These are phyloP conservation scores for Pangasius djambal DNA, from an alignment of 2,797 vertebrate species.

Conservation along the genomic window DNA sequence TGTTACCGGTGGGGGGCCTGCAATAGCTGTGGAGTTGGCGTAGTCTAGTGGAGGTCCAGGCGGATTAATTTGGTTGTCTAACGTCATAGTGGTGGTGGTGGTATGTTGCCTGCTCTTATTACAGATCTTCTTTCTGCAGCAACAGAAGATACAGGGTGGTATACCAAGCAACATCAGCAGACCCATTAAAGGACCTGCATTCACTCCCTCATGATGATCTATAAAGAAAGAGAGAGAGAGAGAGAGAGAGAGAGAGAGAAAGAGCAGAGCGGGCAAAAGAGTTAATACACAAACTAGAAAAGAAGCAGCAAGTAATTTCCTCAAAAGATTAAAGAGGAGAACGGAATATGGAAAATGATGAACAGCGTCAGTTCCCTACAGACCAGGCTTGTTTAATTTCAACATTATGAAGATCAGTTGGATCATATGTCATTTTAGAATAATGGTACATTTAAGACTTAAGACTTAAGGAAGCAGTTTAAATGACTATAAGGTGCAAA, in stretches of 20 bases:
- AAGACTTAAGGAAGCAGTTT: not conserved
- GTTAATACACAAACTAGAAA: not conserved
- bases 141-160: slow-evolving; percentile 71
- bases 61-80: slow-evolving; percentile 37
- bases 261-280: not conserved
- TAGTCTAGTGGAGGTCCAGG: slow-evolving; percentile 58
- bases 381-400: not conserved
- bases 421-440: not conserved
- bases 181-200: slow-evolving; percentile 61
- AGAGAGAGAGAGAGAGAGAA: not conserved
- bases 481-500: not conserved
- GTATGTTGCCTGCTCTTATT: slow-evolving; percentile 43
- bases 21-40: slow-evolving; percentile 18
- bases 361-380: not conserved
- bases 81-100: slow-evolving; percentile 1
- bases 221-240: not conserved
- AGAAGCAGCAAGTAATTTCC: too few relatives aligned
- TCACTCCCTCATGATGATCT: slow-evolving; percentile 53
- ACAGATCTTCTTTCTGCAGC: slow-evolving; percentile 72
- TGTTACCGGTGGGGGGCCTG: slow-evolving; percentile 44
- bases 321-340: not conserved
- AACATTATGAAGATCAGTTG: not conserved
- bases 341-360: not conserved
- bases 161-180: slow-evolving; percentile 70
- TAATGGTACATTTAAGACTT: not conserved